These are phyloP conservation scores for Megastigmus dorsalis DNA, from an alignment of 2,888 invertebrate species.

Conservation along the genomic window DNA sequence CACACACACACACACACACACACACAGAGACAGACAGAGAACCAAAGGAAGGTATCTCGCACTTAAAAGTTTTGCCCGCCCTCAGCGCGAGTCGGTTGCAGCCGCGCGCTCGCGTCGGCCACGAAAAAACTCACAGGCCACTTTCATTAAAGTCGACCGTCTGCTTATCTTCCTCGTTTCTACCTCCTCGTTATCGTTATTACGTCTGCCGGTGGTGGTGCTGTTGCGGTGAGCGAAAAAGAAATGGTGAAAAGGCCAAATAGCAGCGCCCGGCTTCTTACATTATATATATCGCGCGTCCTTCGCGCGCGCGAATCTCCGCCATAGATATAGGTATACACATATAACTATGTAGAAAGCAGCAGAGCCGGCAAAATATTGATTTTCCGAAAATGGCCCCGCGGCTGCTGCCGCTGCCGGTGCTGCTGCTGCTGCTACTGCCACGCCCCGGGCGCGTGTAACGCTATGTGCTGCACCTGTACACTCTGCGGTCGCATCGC, in stretches of 20 bases:
- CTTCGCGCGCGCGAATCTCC: too few relatives aligned
- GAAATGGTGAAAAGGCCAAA: background rate
- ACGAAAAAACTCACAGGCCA: background rate
- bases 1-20: too few relatives aligned
- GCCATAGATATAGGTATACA: too few relatives aligned
- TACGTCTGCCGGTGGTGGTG: background rate
- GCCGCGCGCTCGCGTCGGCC: too few relatives aligned
- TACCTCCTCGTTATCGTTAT: background rate
- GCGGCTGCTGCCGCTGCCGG: background rate
- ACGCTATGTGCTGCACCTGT: background rate
- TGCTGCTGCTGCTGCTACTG: background rate
- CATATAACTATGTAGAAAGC: too few relatives aligned
- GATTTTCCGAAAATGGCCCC: conserved; percentile 44
- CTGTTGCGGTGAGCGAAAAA: background rate
- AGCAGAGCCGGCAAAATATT: conserved; percentile 23
- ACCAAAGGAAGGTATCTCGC: too few relatives aligned
- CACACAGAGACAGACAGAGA: too few relatives aligned
- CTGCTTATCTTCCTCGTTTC: background rate
- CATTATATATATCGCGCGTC: too few relatives aligned
- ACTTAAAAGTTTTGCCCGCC: too few relatives aligned
- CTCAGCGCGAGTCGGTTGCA: too few relatives aligned
- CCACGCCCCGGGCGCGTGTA: background rate
- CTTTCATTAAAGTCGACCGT: background rate
- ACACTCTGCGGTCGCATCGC: background rate
- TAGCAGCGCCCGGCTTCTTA: too few relatives aligned